Conservation (phyloP, 2,888 invertebrate genomes). For the Epinotia ramella region DNA sequence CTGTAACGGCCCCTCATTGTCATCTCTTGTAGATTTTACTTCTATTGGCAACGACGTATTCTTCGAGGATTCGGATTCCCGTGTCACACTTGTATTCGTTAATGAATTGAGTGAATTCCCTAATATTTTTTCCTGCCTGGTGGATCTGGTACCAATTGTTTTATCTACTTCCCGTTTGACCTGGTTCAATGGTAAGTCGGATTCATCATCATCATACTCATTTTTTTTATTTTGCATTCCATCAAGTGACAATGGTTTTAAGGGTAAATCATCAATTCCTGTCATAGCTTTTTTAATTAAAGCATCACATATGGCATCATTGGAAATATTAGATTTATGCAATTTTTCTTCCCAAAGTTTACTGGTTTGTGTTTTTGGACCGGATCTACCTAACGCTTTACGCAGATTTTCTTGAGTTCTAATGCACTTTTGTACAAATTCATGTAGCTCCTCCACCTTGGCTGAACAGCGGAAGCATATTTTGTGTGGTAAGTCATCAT, state of each 20-base stretch:
- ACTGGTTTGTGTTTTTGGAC: slow-evolving; percentile 67
- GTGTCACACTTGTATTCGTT: slow-evolving; percentile 48
- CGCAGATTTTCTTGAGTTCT: slow-evolving; percentile 73
- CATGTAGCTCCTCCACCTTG: slow-evolving; percentile 79
- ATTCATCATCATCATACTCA: slow-evolving; percentile 35
- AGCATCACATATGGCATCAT: slow-evolving; percentile 80
- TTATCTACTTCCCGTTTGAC: slow-evolving; percentile 53
- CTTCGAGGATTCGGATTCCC: slow-evolving; percentile 46
- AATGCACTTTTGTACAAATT: slow-evolving; percentile 79
- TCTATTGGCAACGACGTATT: neutral
- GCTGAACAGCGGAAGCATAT: slow-evolving; percentile 83
- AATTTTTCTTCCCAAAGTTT: slow-evolving; percentile 76
- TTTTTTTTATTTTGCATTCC: slow-evolving; percentile 47
- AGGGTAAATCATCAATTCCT: slow-evolving; percentile 68
- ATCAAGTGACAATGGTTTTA: slow-evolving; percentile 51
- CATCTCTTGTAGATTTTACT: slow-evolving; percentile 14
- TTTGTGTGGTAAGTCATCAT: slow-evolving; percentile 82
- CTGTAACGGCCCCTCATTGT: slow-evolving; percentile 12
- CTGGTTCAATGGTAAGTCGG: slow-evolving; percentile 55
- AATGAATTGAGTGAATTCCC: slow-evolving; percentile 22
- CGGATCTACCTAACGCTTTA: slow-evolving; percentile 63
- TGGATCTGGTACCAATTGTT: slow-evolving; percentile 47
- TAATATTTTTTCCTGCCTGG: slow-evolving; percentile 17
- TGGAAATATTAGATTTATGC: slow-evolving; percentile 74
- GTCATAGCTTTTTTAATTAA: slow-evolving; percentile 80